A percentile compares a stretch with the other conserved stretches of the same genome.
phyloP scores from a whole-genome alignment of 92 coral and sea anemone species.

The Paragorgia papillata region DNA sequence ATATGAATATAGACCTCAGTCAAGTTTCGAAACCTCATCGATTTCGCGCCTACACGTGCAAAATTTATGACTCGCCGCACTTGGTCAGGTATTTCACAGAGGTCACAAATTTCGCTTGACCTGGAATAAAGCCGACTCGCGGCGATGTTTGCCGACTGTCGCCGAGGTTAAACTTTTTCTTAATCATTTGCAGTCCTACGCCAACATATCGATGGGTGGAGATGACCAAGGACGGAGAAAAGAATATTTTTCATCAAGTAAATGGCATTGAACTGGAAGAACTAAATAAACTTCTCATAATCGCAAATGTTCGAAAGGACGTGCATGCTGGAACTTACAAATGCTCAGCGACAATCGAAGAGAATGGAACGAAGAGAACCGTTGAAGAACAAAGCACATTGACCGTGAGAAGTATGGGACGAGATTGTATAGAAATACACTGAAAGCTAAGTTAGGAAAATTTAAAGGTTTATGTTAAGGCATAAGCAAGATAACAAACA shows the following conservation, averaged over 20 bases:
- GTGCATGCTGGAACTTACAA: slow-evolving; percentile 28
- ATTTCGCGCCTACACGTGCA: too few species aligned
- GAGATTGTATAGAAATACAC: too few species aligned
- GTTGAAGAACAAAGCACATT: not conserved
- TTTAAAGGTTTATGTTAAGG: too few species aligned
- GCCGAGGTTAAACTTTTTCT: too few species aligned
- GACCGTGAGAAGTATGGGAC: slow-evolving; percentile 12
- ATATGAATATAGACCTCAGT: too few species aligned
- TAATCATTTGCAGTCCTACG: slow-evolving; percentile 4
- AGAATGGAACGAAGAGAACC: not conserved
- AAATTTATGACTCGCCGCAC: too few species aligned
- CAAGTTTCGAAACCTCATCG: too few species aligned
- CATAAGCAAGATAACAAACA: too few species aligned
- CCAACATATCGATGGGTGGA: slow-evolving; percentile 24
- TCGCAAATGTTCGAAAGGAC: not conserved
- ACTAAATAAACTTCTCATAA: not conserved
- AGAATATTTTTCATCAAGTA: not conserved
- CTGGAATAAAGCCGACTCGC: not conserved
- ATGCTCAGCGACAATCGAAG: slow-evolving; percentile 27
- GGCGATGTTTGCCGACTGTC: too few species aligned
- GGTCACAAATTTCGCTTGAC: too few species aligned
- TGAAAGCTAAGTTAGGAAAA: too few species aligned
- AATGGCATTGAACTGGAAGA: not conserved
- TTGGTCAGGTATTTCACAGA: too few species aligned
- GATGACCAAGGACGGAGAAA: not conserved